Evolutionary conservation across 2,888 invertebrate genomes (phyloP), one percentile per base, ranked within the genome.

Genomic region (Pachliopta kotzebuea): DNA sequence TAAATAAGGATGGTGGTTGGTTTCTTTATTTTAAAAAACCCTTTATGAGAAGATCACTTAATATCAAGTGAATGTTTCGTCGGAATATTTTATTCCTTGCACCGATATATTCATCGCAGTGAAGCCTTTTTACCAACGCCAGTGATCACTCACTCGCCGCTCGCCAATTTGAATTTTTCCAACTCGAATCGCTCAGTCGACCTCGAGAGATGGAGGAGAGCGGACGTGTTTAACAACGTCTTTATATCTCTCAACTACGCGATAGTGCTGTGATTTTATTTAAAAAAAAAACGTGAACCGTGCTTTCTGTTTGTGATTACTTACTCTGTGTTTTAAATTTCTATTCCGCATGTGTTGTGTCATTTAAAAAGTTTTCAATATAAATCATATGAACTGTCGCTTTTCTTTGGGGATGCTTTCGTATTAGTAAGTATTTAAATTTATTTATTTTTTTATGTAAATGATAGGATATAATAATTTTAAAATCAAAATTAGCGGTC

Each of bases 141-240:
- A 80, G 81, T 73, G 73, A 70, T 80, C 78, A 79, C 81, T 83
- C 81, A 75, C 80, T 84, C 74, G 80, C 81, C 81, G 74, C 79
- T 85, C 76, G 81, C 81, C 76, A 73, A 74, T 81, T 83, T 76
- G 67, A 69, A 77, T 62, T 65, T 63, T 62, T 59, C 37, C 50
- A 61, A 62, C 53, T 31, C 49, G 31, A 75, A 73, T 79, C 76
- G 79, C 76, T 85, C 85, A 90, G 90, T 90, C 90, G 90, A 88
- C 90, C 90, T 90, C 90, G 88, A 79, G 76, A 75, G 68, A 73
- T 74, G 71, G 78, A 75, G 79, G 84, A 77, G 84, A 83, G 76
- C 81, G 83, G 78, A 66, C 69, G 73, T 67, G 72, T 68, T 70
- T 73, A 69, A 71, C 82, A 85, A 84, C 84, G 82, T 84, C 76